A percentile compares a stretch with the other conserved stretches of the same genome.
These are phyloP conservation scores for Merops nubicus DNA, from an alignment of 2,113 vertebrate species.

Conservation along the genomic window DNA sequence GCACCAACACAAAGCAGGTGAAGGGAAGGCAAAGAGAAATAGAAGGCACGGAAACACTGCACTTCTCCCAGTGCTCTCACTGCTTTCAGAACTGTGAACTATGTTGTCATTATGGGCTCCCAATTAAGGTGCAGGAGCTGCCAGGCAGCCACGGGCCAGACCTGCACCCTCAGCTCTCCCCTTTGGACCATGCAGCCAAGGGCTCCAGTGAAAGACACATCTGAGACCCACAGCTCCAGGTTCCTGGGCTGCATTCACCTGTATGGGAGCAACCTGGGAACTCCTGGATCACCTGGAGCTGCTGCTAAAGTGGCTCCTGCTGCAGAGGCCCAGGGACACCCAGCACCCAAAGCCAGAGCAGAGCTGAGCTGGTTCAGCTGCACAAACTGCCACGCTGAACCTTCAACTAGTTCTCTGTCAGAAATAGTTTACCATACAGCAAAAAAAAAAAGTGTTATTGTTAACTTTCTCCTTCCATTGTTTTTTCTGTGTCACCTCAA, in stretches of 20 bases:
- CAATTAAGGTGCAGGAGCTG: background rate
- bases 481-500: background rate
- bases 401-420: background rate
- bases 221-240: fast-evolving
- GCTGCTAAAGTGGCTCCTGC: background rate
- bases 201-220: background rate
- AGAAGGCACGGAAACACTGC: background rate
- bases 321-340: background rate
- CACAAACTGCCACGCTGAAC: background rate
- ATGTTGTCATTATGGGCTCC: background rate
- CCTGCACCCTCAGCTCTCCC: background rate
- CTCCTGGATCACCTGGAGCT: background rate
- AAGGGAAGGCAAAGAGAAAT: background rate
- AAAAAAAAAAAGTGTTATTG: background rate
- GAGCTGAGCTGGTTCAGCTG: fast-evolving
- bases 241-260: background rate
- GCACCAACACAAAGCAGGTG: fast-evolving
- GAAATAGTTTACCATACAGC: background rate
- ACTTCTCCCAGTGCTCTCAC: background rate
- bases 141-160: fast-evolving
- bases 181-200: fast-evolving
- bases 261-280: background rate
- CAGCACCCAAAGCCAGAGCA: background rate
- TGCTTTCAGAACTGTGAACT: background rate
- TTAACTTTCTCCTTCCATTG: conserved; percentile 47